These are phyloP conservation scores for Bos javanicus DNA, from an alignment of 2,113 vertebrate genomes.

Conservation along the genomic window DNA sequence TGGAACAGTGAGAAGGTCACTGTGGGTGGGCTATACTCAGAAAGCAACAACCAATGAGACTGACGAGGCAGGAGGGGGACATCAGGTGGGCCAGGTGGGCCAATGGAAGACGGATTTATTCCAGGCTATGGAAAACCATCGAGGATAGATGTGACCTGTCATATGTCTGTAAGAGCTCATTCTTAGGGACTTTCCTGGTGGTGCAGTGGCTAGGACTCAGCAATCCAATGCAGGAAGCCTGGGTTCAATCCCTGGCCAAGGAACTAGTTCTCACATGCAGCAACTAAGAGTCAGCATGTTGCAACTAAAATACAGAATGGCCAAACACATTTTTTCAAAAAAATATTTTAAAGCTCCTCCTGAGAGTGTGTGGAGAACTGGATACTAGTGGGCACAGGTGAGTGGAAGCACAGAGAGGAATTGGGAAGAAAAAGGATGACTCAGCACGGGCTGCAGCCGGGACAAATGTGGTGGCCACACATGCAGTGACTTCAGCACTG, in stretches of 20 bases:
- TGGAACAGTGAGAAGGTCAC: not conserved
- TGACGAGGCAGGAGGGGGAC: not conserved
- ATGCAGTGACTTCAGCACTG: not conserved
- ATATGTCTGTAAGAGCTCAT: not conserved
- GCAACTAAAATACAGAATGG: fast-evolving
- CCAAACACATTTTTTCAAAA: no score
- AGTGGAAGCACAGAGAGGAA: not conserved
- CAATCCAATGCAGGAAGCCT: not conserved
- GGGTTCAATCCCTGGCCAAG: not conserved
- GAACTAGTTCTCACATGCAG: not conserved
- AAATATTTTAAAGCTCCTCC: not conserved
- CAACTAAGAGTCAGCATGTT: not conserved
- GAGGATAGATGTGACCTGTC: not conserved
- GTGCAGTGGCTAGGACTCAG: not conserved
- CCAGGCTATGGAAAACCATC: not conserved
- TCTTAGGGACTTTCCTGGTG: not conserved
- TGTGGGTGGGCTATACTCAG: not conserved
- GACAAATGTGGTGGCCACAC: no score
- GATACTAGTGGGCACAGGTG: not conserved
- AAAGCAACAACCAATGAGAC: not conserved
- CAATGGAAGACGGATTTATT: not conserved
- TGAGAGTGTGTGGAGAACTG: not conserved
- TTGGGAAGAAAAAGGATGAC: not conserved
- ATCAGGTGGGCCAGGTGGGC: not conserved
- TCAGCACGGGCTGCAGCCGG: not conserved